Evolutionary conservation across 30 jellyfish, hydroid and myxozoan species (phyloP), one percentile per base, ranked within the genome.

Genomic region (Nemopilema nomurai): DNA sequence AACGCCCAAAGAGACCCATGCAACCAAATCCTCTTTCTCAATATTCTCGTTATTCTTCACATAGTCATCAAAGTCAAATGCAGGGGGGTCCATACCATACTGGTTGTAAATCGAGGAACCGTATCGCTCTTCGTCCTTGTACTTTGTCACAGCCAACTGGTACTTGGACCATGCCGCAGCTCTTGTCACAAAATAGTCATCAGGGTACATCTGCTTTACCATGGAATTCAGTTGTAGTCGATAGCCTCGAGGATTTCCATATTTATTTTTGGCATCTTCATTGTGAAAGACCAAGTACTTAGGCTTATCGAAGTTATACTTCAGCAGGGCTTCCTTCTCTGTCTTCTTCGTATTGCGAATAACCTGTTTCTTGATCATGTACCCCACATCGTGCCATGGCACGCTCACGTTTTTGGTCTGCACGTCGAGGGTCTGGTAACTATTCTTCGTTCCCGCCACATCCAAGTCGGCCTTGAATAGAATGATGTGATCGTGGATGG

Each of bases 141-240:
- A 76, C 32, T 83, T 82, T 31, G 97, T 90, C 57, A 90, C 86
- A 9, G 89, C 94, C 72, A 90, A 23, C 64, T 90, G 97, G 76
- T 90, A 90, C 76, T 90, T 90, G 53, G 97, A 70, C 97, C 97
- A 90, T 17, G 93, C 84, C 23, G 92, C 79, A 17, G 97, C 67
- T 28, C 76, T 82, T 23, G 97, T 90, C 81, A 84, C 92, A 53
- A 63, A 83, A 65, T 83, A 90, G 69, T 85, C 95, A 33, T 79
- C 97, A 21, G 91, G 89, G 86, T 69, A 84, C 62, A 30, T 79
- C 52, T 91, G 97, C 74, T 91, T 91, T 67, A 91, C 96, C 90
- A 73, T 79, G 22, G 77, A 31, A 28, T 72, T 33, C 26, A 57
- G 62, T 74, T 67, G 88, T 18, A 91, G 51, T 67, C 96, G 69